Base-by-base conservation (phyloP, 2,113 vertebrate genomes). In the Sander vitreus region DNA sequence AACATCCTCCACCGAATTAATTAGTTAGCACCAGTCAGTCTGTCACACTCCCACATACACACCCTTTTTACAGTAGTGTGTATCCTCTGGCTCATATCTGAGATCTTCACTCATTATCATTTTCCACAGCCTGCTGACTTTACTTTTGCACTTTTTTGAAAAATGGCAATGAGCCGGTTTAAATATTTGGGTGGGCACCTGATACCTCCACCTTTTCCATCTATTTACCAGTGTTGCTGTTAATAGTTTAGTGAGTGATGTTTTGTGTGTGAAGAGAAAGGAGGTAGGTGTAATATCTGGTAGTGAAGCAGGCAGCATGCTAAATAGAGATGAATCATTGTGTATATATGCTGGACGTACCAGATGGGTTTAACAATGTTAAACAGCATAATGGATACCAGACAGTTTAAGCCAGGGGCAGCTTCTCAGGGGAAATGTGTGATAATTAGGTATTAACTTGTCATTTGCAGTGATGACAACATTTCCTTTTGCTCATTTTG, bases 1-100 rank as follows among this genome's bases (percentile, higher is more conserved):
- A 72, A 73, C 76, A 54, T 18, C 36, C 39, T 85, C 73, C 77
- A 77, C 79, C 85, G 25, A 77, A 69, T 72, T 69, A 77, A 87
- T 86, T 60, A 67, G 65, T 76, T 19, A 70, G 59, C 79, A 59
- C n/a, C 80, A 50, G 62, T 50, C 64, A 68, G 77, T 73, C 76
- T 53, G 39, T 84, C 81, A 50, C 59, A 33, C 45, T 50, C 16
- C 58, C 65, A 47, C 71, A 70, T 6, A 53, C 54, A 69, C 53
- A 73, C 21, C 11, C 30, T 54, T 23, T 59, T 16, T 15, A 71
- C 69, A 63, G 25, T 21, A 57, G n/a, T 60, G 66, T 1, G 3
- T 7, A 54, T 73, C 73, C 39, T 33, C 30, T 63, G 69, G 72
- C 66, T 68, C 64, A 33, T n/a, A 23, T 73, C 71, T 7, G 3